Evolutionary conservation across 2,113 vertebrate genomes (phyloP).

Genomic region (Myocastor coypus): DNA sequence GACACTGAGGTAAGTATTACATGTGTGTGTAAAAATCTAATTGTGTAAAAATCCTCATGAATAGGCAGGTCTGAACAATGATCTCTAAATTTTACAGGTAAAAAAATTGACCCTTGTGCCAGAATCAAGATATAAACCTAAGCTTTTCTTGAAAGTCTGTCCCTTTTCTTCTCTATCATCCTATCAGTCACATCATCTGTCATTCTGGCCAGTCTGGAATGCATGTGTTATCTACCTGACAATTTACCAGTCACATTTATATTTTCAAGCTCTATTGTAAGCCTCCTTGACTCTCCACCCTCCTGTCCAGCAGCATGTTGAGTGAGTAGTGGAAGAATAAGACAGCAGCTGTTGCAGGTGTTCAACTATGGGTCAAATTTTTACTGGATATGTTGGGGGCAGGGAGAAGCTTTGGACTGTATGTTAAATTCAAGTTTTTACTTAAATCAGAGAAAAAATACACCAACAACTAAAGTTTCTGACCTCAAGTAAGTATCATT

Average conservation of each 20-base stretch:
- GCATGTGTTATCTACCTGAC: neutral
- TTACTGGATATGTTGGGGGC: neutral
- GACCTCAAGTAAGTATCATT: neutral
- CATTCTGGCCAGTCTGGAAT: neutral
- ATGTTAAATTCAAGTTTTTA: neutral
- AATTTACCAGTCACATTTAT: neutral
- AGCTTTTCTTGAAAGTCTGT: neutral
- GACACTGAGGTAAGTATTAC: neutral
- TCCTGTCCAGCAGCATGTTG: neutral
- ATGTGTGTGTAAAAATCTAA: neutral
- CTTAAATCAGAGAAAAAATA: neutral
- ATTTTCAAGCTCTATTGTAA: neutral
- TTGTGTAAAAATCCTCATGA: neutral
- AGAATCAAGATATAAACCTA: neutral
- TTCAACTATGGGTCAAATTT: constrained; percentile 21
- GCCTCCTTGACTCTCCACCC: neutral
- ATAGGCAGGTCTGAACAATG: neutral
- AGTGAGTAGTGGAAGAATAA: neutral
- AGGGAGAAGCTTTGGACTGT: neutral
- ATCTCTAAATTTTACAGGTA: neutral
- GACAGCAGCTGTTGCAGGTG: neutral
- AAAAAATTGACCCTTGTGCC: neutral
- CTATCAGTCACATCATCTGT: neutral
- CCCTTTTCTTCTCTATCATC: neutral
- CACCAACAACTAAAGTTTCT: neutral